Percentiles rank a stretch among this genome's conserved stretches.
Conservation (phyloP, 2,113 vertebrate genomes). For the Poeciliopsis turrubarensis region DNA sequence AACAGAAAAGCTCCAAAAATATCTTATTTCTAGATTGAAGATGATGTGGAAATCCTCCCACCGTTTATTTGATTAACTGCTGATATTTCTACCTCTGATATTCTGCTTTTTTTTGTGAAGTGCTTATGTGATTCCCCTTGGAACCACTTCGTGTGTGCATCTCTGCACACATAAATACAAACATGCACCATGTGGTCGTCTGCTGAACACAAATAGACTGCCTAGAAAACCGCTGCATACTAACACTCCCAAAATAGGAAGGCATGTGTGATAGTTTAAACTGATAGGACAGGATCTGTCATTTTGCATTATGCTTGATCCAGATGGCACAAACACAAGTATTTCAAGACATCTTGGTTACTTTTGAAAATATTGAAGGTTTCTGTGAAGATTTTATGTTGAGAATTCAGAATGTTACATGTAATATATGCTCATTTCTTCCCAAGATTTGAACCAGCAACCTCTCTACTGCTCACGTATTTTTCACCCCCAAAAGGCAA, state of each 20-base stretch:
- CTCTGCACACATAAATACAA: conserved; percentile 2
- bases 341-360: conserved; percentile 5
- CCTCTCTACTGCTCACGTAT: conserved; percentile 2
- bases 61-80: neutral
- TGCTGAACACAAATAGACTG: conserved; percentile 11
- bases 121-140: conserved; percentile 12
- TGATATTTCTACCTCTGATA: conserved; percentile 10
- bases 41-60: conserved; percentile 9
- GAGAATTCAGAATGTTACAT: neutral
- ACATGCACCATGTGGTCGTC: conserved; percentile 3
- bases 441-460: conserved; percentile 40
- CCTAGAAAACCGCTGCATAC: conserved; percentile 4
- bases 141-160: conserved; percentile 9
- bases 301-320: conserved; percentile 10
- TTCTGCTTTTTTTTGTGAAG: neutral
- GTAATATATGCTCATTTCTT: conserved; percentile 1
- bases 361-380: neutral
- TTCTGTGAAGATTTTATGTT: neutral
- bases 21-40: neutral
- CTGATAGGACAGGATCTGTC: conserved; percentile 8
- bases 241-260: conserved; percentile 10
- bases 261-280: conserved; percentile 10
- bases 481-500: conserved; percentile 27
- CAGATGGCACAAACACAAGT: conserved; percentile 4
- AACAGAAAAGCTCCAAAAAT: neutral